Evolutionary conservation across 1,140 invertebrate species (phyloP), one percentile per base, ranked within the genome.

Genomic region (Holcopasites calliopsidis): DNA sequence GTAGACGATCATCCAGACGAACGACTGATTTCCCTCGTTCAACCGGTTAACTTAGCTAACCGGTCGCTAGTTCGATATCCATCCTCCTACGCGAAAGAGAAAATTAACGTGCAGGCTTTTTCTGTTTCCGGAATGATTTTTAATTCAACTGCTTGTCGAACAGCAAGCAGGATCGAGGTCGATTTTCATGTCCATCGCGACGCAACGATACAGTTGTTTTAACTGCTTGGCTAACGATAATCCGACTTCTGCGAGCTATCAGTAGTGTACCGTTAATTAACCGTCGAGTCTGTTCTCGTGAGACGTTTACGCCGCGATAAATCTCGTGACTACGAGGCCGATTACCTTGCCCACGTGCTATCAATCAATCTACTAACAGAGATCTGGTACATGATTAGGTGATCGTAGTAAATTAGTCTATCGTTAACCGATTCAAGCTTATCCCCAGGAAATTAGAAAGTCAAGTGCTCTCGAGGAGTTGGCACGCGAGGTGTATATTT

Each of bases 141-240:
- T 23, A 16, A 58, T 71, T 35, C 31, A 42, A 31, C 26, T 38
- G 11, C 18, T 5, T 28, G 38, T 13, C 18, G 44, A 21, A 40
- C 6, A 38, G 26, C 26, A 61, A 40, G 58, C 35, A 23, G 38
- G 38, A 73, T 80, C 77, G 60, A 38, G 77, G 64, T 70, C 38
- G 58, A 23, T 64, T 66, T 70, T 44, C 35, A 44, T 38, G 49
- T 55, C 26, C 31, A 33, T 65, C 61, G 16, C 33, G 26, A 35
- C 21, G 49, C 49, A 31, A 11, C 16, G 42, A 47, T 60, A 54
- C 47, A 69, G 28, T 70, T 44, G 58, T 79, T 79, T n/a, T n/a
- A n/a, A n/a, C n/a, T n/a, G n/a, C n/a, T n/a, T n/a, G 42, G 44
- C 42, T 26, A 68, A 61, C 44, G 40, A 44, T 26, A 28, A 11